A percentile compares a stretch with the other conserved stretches of the same genome.
phyloP scores from a whole-genome alignment of 2,888 invertebrate genomes.

The Neria commutata region DNA sequence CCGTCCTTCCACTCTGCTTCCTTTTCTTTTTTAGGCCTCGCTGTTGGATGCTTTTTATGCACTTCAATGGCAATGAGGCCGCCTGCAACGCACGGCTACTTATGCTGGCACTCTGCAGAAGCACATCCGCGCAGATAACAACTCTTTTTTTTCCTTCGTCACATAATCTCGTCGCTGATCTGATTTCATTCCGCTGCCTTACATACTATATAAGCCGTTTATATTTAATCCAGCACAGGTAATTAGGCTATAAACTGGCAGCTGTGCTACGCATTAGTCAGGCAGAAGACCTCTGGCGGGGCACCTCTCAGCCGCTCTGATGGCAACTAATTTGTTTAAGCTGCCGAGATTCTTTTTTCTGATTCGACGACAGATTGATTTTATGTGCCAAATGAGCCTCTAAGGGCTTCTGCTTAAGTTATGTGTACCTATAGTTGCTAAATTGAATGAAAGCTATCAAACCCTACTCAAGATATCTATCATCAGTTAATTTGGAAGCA shows the following conservation, averaged over 20 bases:
- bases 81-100: neutral
- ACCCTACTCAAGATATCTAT: slow-evolving; percentile 56
- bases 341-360: neutral
- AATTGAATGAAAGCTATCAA: slow-evolving; percentile 53
- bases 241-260: slow-evolving; percentile 43
- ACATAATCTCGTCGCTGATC: slow-evolving; percentile 6
- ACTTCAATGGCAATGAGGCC: neutral
- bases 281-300: neutral
- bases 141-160: slow-evolving; percentile 22
- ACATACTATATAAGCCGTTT: too few relatives aligned
- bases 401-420: neutral
- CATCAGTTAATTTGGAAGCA: slow-evolving; percentile 34
- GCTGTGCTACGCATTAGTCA: slow-evolving; percentile 37
- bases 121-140: slow-evolving; percentile 31
- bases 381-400: slow-evolving; percentile 27
- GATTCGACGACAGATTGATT: slow-evolving; percentile 31
- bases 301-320: neutral
- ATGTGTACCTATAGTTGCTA: slow-evolving; percentile 20
- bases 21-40: neutral
- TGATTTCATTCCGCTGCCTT: slow-evolving; percentile 14
- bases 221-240: slow-evolving; percentile 36
- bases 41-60: neutral
- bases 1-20: neutral
- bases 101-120: slow-evolving; percentile 23
- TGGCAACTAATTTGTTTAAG: slow-evolving; percentile 7